These are phyloP conservation scores for Dinoponera quadriceps DNA, from an alignment of 1,140 invertebrate species.

Conservation along the genomic window DNA sequence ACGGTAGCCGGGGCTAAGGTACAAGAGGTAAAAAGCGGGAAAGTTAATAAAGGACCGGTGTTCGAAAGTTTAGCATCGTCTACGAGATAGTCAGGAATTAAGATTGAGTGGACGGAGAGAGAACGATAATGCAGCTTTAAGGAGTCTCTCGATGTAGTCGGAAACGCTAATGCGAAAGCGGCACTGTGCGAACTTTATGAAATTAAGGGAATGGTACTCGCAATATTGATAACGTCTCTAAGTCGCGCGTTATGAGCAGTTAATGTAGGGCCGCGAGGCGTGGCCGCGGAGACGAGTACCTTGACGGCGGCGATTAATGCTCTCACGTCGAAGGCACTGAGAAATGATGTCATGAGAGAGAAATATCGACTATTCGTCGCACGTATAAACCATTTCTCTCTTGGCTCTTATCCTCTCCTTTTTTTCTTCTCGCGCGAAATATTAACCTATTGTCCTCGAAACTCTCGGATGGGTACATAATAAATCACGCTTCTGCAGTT, in stretches of 20 bases:
- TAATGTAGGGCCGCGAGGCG: slow-evolving; percentile 4
- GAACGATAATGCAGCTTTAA: slow-evolving; percentile 70
- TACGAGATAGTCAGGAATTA: slow-evolving; percentile 68
- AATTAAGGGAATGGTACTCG: slow-evolving; percentile 45
- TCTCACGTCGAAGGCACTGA: slow-evolving; percentile 45
- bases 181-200: slow-evolving; percentile 50
- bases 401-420: background rate
- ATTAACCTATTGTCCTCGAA: slow-evolving; percentile 65
- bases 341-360: slow-evolving; percentile 41
- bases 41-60: slow-evolving; percentile 67
- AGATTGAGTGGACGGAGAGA: slow-evolving; percentile 45
- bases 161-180: slow-evolving; percentile 16
- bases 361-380: slow-evolving; percentile 52
- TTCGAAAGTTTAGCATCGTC: slow-evolving; percentile 67
- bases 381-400: slow-evolving; percentile 51
- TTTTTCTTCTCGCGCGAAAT: slow-evolving; percentile 18
- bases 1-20: background rate
- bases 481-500: slow-evolving; percentile 65
- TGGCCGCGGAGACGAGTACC: slow-evolving; percentile 24
- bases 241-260: slow-evolving; percentile 43
- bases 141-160: slow-evolving; percentile 44
- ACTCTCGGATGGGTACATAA: slow-evolving; percentile 51
- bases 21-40: slow-evolving; percentile 26
- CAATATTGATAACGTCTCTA: slow-evolving; percentile 61
- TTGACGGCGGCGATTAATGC: slow-evolving; percentile 48